Conservation (phyloP, 2,888 invertebrate species). For the Hirtodrosophila confusa region DNA sequence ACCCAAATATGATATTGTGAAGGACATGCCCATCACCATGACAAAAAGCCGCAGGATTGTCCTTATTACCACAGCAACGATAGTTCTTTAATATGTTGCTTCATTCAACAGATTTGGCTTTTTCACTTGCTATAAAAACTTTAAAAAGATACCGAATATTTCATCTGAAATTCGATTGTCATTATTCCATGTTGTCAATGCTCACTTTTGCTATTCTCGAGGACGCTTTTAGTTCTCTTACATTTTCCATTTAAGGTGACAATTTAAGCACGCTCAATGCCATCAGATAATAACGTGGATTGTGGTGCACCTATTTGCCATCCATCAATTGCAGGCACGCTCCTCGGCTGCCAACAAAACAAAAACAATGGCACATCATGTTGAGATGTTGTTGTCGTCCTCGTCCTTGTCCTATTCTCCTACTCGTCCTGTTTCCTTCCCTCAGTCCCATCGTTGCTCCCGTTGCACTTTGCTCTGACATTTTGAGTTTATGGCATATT, state of each 20-base stretch:
- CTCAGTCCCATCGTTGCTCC: slow-evolving; percentile 21
- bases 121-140: too few relatives aligned
- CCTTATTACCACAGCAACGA: too few relatives aligned
- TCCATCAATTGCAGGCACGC: slow-evolving; percentile 68
- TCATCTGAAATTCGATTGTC: slow-evolving; percentile 19
- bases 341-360: slow-evolving; percentile 29
- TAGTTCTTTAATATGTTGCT: not conserved
- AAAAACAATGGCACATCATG: slow-evolving; percentile 54
- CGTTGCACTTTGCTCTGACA: slow-evolving; percentile 72
- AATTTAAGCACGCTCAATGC: slow-evolving; percentile 68
- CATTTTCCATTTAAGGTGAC: slow-evolving; percentile 52
- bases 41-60: slow-evolving; percentile 1
- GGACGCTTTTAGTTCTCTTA: not conserved
- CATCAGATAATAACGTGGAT: slow-evolving; percentile 69
- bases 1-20: slow-evolving; percentile 4
- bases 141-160: too few relatives aligned
- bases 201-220: slow-evolving; percentile 9
- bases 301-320: slow-evolving; percentile 52
- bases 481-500: slow-evolving; percentile 77
- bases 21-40: slow-evolving; percentile 2
- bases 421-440: slow-evolving; percentile 3
- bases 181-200: slow-evolving; percentile 37
- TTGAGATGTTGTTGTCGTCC: slow-evolving; percentile 38
- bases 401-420: slow-evolving; percentile 12
- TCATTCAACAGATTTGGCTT: slow-evolving; percentile 53